Conservation (phyloP, 1,140 invertebrate genomes). For the Zophobas atratus region DNA sequence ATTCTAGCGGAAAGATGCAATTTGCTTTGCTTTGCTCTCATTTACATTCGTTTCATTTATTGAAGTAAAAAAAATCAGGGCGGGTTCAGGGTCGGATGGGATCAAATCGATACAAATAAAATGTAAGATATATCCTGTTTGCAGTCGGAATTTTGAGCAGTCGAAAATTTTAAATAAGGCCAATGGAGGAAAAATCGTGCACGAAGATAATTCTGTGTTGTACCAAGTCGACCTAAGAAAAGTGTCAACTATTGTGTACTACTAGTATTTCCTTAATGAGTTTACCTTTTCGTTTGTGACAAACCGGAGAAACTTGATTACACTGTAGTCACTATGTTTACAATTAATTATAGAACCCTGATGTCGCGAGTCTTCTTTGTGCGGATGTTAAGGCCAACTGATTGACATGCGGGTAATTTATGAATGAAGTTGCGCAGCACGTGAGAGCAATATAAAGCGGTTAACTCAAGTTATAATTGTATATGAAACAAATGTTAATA, state of each 20-base stretch:
- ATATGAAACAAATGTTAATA: no score
- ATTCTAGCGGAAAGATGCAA: conserved; percentile 24
- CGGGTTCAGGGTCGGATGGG: not conserved
- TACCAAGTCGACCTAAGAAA: no score
- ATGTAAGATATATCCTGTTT: conserved; percentile 29
- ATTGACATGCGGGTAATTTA: conserved; percentile 38
- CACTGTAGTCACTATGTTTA: no score
- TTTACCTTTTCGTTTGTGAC: no score
- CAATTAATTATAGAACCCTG: not conserved
- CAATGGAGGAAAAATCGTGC: not conserved
- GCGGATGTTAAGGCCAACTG: not conserved
- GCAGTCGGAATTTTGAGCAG: conserved; percentile 12
- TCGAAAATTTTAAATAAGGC: conserved; percentile 23
- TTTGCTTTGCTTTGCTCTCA: conserved; percentile 28
- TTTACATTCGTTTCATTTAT: conserved; percentile 29
- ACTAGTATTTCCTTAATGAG: no score
- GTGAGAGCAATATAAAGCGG: no score
- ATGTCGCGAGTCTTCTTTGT: conserved; percentile 1
- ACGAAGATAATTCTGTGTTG: no score
- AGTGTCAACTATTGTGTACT: no score
- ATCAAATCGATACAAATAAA: conserved; percentile 21
- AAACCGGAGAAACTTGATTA: no score
- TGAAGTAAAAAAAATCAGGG: conserved; percentile 23
- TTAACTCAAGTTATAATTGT: no score
- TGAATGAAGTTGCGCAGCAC: not conserved